These are phyloP conservation scores for Cheilosia pagana DNA, from an alignment of 2,888 invertebrate species.

Conservation along the genomic window DNA sequence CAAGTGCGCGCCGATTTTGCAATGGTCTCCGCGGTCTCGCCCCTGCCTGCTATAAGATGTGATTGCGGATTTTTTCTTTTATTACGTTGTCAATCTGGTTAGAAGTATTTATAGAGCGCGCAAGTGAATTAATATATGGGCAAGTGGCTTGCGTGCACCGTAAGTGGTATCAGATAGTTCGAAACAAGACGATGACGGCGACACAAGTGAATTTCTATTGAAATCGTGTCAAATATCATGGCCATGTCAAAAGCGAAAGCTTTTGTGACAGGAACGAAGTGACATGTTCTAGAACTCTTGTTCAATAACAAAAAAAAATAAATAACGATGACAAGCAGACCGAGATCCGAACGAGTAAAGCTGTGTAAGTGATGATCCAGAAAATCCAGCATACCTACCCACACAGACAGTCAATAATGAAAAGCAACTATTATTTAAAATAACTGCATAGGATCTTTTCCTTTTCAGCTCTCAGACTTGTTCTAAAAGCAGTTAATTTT, in stretches of 20 bases:
- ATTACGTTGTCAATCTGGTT: slow-evolving; percentile 66
- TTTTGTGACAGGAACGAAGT: neutral
- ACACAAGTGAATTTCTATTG: neutral
- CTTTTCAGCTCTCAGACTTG: no score
- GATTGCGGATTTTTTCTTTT: slow-evolving; percentile 24
- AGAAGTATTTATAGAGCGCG: slow-evolving; percentile 24
- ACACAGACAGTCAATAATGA: no score
- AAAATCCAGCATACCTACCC: no score
- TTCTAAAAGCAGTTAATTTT: no score
- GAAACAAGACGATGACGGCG: neutral
- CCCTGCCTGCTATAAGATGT: neutral
- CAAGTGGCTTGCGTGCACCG: neutral
- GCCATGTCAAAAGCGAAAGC: no score
- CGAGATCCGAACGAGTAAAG: neutral
- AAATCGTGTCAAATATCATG: neutral
- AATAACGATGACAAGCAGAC: neutral
- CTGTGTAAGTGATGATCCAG: neutral
- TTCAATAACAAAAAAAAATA: neutral
- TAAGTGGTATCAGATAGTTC: neutral
- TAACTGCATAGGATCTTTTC: no score
- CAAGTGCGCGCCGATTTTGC: slow-evolving; percentile 35
- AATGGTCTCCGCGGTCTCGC: slow-evolving; percentile 10
- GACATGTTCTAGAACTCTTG: no score
- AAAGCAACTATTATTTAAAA: no score
- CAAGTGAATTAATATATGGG: slow-evolving; percentile 5